Evolutionary conservation across 2,888 invertebrate species (phyloP), one percentile per base, ranked within the genome.

Genomic region (Gryllus longicercus): DNA sequence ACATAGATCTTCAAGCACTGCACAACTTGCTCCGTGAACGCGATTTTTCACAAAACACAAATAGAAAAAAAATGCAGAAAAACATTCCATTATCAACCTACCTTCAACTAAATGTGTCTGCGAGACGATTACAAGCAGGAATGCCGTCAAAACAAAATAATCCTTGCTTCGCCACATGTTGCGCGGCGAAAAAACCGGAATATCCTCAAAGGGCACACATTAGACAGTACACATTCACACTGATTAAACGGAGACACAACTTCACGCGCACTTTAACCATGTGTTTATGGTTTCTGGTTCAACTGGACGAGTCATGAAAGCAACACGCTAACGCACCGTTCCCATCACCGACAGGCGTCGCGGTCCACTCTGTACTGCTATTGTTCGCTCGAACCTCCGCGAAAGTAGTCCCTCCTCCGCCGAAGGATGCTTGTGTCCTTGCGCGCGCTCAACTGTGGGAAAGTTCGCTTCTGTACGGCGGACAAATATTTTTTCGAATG

Each of bases 311-410:
- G 76, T n/a, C 75, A 49, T 50, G 51, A 74, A 23, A 51, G 76
- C 38, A 76, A 75, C 76, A 75, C 63, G 79, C 74, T 51, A 74
- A 77, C 51, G 74, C 25, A 16, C 63, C 14, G n/a, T 5, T 14
- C 16, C 63, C 80, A 78, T 75, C 50, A 16, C 25, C 38, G 51
- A 51, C 49, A 49, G 79, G 75, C 80, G 79, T 78, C 79, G 63
- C 79, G 79, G 50, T 75, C 63, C 75, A 79, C 79, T 78, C 80
- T 79, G 63, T 51, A 75, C 79, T 80, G 80, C 87, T 87, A 87
- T 87, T 87, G 87, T 87, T 87, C 86, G 85, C 85, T 85, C 85
- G 79, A 85, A 86, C 63, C 86, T 86, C 86, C 86, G 85, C 85
- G 86, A 86, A 87, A 87, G 87, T 87, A 87, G 87, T 87, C 84